Conservation (phyloP, 2,797 vertebrate genomes). For the Crocodylus rhombifer region DNA sequence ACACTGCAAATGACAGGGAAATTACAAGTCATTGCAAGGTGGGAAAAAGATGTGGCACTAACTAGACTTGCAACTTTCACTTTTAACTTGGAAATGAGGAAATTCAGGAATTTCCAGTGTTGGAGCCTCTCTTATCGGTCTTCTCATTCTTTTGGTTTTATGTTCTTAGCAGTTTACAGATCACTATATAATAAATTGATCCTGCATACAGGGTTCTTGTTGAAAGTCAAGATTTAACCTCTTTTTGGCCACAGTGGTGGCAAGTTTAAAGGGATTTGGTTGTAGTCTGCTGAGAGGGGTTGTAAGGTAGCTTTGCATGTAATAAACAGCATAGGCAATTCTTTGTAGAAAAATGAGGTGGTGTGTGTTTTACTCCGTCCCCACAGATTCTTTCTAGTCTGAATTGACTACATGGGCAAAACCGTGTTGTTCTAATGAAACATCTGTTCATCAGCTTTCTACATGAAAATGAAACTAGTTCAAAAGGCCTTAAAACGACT, state of each 20-base stretch:
- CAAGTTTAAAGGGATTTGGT: neutral
- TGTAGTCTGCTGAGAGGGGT: neutral
- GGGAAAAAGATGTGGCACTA: neutral
- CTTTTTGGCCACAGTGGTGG: neutral
- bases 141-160: neutral
- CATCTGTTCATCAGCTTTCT: neutral
- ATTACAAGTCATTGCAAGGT: constrained; percentile 8
- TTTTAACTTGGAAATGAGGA: constrained; percentile 19
- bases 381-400: neutral
- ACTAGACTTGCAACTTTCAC: neutral
- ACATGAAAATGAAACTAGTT: constrained; percentile 24
- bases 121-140: neutral
- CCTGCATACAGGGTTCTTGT: constrained; percentile 6
- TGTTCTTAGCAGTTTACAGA: constrained; percentile 7
- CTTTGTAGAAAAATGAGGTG: constrained; percentile 15
- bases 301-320: neutral
- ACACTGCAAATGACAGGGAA: neutral
- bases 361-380: neutral
- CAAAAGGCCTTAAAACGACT: neutral
- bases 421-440: neutral
- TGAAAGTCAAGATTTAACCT: constrained; percentile 4
- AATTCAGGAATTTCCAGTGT: constrained; percentile 3
- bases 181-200: constrained; percentile 26
- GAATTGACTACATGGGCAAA: constrained; percentile 11
- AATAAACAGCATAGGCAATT: neutral